Percentiles rank a stretch among this genome's conserved stretches.
phyloP scores from a whole-genome alignment of 2,113 vertebrate genomes.

The Noctilio leporinus region DNA sequence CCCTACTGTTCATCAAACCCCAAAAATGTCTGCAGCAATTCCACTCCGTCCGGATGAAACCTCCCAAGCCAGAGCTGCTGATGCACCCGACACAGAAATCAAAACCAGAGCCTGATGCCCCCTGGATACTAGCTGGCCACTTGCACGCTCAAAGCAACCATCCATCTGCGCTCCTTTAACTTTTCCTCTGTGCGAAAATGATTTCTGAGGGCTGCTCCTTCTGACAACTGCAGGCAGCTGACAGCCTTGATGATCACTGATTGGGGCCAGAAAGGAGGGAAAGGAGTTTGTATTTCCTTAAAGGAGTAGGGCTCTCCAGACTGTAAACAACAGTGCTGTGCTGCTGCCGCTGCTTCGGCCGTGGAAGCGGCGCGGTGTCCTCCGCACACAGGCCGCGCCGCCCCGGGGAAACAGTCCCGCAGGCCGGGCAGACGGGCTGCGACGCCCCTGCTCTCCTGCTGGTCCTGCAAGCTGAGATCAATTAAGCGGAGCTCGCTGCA shows the following conservation, averaged over 20 bases:
- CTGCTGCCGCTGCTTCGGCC: conserved; percentile 66
- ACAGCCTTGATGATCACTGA: conserved; percentile 59
- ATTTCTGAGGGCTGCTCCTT: conserved; percentile 43
- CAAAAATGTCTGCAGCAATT: conserved; percentile 34
- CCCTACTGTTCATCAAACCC: neutral
- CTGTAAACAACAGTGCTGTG: conserved; percentile 26
- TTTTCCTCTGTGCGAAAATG: conserved; percentile 67
- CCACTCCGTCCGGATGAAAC: conserved; percentile 70
- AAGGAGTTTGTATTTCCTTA: conserved; percentile 55
- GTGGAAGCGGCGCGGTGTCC: conserved; percentile 69
- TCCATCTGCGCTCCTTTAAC: conserved; percentile 77
- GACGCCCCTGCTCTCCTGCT: conserved; percentile 60
- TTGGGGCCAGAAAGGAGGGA: conserved; percentile 46
- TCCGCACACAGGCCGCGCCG: conserved; percentile 47
- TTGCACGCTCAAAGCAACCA: conserved; percentile 71
- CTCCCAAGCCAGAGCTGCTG: conserved; percentile 55
- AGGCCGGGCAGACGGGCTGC: conserved; percentile 30
- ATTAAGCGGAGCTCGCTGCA: conserved; percentile 73
- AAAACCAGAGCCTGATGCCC: conserved; percentile 50
- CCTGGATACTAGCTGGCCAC: conserved; percentile 73
- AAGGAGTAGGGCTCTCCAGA: conserved; percentile 38
- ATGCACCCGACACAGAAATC: conserved; percentile 28
- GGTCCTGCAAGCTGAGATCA: conserved; percentile 72
- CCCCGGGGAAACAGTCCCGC: conserved; percentile 60
- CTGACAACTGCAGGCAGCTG: conserved; percentile 60